phyloP scores from a whole-genome alignment of 2,888 invertebrate species.

The Scaptomyza parva region DNA sequence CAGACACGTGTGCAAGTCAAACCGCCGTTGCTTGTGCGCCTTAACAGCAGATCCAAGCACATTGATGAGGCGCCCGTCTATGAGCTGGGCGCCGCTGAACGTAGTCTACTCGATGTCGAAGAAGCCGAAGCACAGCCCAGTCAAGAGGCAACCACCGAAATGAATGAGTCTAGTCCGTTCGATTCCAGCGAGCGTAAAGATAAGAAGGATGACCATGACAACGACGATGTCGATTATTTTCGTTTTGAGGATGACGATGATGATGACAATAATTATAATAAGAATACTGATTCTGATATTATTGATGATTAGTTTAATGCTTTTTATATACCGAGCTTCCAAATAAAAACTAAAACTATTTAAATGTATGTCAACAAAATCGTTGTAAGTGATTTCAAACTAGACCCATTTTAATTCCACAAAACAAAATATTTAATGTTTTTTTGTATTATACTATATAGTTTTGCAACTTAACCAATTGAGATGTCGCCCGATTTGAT shows the following conservation, averaged over 20 bases:
- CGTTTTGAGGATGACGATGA: conserved; percentile 60
- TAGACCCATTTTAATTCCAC: background rate
- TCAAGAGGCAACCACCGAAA: conserved; percentile 16
- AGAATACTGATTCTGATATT: conserved; percentile 34
- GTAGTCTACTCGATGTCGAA: conserved; percentile 42
- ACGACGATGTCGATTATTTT: conserved; percentile 67
- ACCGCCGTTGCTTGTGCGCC: conserved; percentile 68
- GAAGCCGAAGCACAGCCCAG: background rate
- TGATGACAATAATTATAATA: conserved; percentile 21
- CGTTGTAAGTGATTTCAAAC: background rate
- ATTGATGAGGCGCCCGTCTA: conserved; percentile 46
- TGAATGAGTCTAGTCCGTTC: background rate
- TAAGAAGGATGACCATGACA: conserved; percentile 20
- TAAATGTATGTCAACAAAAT: conserved; percentile 18
- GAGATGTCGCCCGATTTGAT: background rate
- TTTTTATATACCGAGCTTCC: conserved; percentile 27
- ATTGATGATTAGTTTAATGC: conserved; percentile 49
- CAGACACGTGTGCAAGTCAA: conserved; percentile 63
- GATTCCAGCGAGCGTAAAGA: conserved; percentile 14
- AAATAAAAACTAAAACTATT: conserved; percentile 24
- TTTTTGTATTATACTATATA: no score
- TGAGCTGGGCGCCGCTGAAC: conserved; percentile 79
- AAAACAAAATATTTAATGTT: no score
- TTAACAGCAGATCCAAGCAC: conserved; percentile 4
- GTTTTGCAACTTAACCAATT: no score